phyloP scores from a whole-genome alignment of 2,888 invertebrate genomes.

The Gasteruption jaculator region DNA sequence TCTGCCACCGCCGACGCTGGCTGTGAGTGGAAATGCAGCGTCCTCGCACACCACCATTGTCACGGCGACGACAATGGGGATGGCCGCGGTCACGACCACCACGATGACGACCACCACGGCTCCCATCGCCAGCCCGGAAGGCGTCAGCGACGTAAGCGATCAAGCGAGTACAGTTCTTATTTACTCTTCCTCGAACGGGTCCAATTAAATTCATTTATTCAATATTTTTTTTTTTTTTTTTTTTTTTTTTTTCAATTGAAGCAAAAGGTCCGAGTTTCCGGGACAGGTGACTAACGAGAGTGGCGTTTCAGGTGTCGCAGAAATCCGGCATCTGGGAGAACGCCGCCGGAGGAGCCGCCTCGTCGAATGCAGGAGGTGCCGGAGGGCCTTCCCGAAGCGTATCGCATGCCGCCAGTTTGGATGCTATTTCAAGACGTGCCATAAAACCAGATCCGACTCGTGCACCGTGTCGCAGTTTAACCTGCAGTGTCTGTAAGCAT shows the following conservation, averaged over 20 bases:
- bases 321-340: conserved; percentile 49
- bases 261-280: too few species aligned
- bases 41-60: too few species aligned
- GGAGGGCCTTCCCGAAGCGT: conserved; percentile 48
- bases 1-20: conserved; percentile 32
- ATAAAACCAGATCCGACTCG: conserved; percentile 43
- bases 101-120: conserved; percentile 41
- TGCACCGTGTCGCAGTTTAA: conserved; percentile 54
- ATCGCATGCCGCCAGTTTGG: conserved; percentile 59
- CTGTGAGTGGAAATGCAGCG: too few species aligned
- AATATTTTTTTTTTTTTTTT: background rate
- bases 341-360: conserved; percentile 41
- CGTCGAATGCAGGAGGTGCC: conserved; percentile 39
- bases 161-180: too few species aligned
- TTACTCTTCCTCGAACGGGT: background rate
- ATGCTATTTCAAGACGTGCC: conserved; percentile 56
- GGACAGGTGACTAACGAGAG: too few species aligned
- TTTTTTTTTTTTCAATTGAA: conserved; percentile 3
- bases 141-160: conserved; percentile 49
- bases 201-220: background rate
- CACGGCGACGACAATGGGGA: too few species aligned
- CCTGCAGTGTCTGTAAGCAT: conserved; percentile 59
- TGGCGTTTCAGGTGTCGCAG: conserved; percentile 46
- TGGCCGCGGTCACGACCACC: conserved; percentile 29
- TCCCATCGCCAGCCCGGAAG: conserved; percentile 53